Base-by-base conservation (phyloP, 2,113 vertebrate genomes). In the Tetrax tetrax region DNA sequence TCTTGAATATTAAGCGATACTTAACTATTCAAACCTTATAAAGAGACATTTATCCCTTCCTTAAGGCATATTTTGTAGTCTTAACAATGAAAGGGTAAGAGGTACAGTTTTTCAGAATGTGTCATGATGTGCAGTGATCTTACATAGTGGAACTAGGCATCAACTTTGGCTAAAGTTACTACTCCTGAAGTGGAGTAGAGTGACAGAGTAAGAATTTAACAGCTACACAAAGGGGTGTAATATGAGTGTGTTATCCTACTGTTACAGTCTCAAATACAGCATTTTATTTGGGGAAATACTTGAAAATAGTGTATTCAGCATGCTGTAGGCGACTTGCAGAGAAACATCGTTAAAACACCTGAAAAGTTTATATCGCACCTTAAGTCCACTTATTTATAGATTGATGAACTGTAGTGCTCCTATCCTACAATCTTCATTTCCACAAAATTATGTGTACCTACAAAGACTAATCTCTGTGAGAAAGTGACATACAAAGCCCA, bases 151-250 rank as follows among this genome's bases (percentile, higher is more conserved):
- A 80, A 90, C 79, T 90, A 95, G 94, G 97, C 97, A 97, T 97
- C 95, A 94, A 87, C 95, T 97, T 98, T 94, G 89, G 83, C 95
- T 98, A 93, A 82, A 92, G 96, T 98, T 97, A 93, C 94, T 77
- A 83, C 90, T 95, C 84, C 95, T 96, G 95, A 96, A 97, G 97
- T 93, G 80, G 92, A 97, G 83, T 94, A 83, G 76, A 75, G 74
- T 81, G 77, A 92, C 94, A 87, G 92, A 91, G 28, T 69, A 86
- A 87, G 86, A 76, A 90, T 92, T 83, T 64, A 96, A 98, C 98
- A 97, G 97, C 97, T 98, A 97, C 95, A 89, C 72, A 78, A 71
- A 95, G 91, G 63, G 87, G 33, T 95, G 94, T 93, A 97, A 97
- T 91, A 59, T 35, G 93, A 98, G 95, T 91, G 60, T 86, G 47